A percentile compares a stretch with the other conserved stretches of the same genome.
Evolutionary conservation across 2,113 vertebrate genomes (phyloP).

Genomic region (Beaufortia kweichowensis): DNA sequence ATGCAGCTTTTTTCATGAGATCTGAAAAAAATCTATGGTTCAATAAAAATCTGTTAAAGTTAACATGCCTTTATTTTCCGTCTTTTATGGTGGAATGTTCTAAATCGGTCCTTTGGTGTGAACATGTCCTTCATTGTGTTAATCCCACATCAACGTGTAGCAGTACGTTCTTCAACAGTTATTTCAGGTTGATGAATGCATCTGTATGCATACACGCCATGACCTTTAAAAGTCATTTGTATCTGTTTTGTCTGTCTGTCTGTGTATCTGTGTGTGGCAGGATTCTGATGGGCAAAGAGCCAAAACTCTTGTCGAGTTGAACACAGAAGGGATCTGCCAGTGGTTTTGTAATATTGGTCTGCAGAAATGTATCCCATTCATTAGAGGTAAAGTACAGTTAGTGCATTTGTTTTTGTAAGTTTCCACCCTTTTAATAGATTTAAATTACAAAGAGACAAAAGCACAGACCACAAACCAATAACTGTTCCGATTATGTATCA

Average conservation of each 20-base stretch:
- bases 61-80: background rate
- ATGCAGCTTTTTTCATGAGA: background rate
- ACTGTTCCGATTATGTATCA: slow-evolving; percentile 11
- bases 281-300: slow-evolving; percentile 56
- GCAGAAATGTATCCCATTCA: slow-evolving; percentile 71
- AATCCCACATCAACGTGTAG: background rate
- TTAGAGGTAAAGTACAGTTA: slow-evolving; percentile 66
- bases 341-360: slow-evolving; percentile 73
- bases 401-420: slow-evolving; percentile 18
- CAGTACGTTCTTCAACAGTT: background rate
- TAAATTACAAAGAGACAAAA: slow-evolving; percentile 22
- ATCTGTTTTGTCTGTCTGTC: slow-evolving; percentile 9
- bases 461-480: slow-evolving; percentile 20
- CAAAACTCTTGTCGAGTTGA: slow-evolving; percentile 73
- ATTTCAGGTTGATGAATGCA: slow-evolving; percentile 15
- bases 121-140: background rate
- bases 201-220: background rate
- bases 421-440: slow-evolving; percentile 6
- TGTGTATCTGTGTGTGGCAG: slow-evolving; percentile 49
- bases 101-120: slow-evolving; percentile 4
- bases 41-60: background rate
- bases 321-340: slow-evolving; percentile 74
- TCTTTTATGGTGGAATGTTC: slow-evolving; percentile 19
- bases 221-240: slow-evolving; percentile 1
- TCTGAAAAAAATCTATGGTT: background rate